Conservation (phyloP, 2,797 vertebrate genomes). For the Arctocebus calabarensis region DNA sequence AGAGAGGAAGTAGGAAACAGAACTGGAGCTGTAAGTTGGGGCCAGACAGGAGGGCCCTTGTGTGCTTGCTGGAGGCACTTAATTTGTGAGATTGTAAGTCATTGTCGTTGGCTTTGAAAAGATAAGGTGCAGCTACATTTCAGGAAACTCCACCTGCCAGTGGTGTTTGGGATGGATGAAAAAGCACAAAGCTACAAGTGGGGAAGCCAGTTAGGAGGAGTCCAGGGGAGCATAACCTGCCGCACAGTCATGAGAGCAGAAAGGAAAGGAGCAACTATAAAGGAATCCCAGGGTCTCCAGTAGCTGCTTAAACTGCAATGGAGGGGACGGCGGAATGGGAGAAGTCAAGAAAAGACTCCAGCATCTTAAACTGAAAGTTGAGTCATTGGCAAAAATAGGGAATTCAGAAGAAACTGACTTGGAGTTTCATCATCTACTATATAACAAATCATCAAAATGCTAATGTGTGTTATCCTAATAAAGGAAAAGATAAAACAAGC, state of each 20-base stretch:
- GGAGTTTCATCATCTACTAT: conserved; percentile 35
- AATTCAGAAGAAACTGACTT: conserved; percentile 45
- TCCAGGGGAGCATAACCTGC: not conserved
- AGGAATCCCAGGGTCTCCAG: not conserved
- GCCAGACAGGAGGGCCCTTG: not conserved
- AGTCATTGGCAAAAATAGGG: not conserved
- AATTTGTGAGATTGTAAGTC: not conserved
- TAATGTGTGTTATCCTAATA: conserved; percentile 68
- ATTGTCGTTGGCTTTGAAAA: conserved; percentile 20
- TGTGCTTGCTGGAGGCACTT: not conserved
- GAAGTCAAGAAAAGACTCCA: not conserved
- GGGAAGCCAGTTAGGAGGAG: not conserved
- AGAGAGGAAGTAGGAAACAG: conserved; percentile 62
- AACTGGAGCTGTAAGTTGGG: not conserved
- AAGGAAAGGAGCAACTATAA: not conserved
- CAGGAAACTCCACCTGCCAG: not conserved
- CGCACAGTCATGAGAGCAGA: not conserved
- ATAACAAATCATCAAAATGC: conserved; percentile 22
- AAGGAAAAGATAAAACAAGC: conserved; percentile 71
- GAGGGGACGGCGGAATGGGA: fast-evolving
- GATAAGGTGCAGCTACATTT: not conserved
- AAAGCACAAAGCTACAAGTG: not conserved
- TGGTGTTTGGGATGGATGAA: not conserved
- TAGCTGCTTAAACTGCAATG: not conserved
- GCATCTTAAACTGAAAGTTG: conserved; percentile 25